Base-by-base conservation (phyloP, 2,888 invertebrate species). In the Drosophila rubida region DNA sequence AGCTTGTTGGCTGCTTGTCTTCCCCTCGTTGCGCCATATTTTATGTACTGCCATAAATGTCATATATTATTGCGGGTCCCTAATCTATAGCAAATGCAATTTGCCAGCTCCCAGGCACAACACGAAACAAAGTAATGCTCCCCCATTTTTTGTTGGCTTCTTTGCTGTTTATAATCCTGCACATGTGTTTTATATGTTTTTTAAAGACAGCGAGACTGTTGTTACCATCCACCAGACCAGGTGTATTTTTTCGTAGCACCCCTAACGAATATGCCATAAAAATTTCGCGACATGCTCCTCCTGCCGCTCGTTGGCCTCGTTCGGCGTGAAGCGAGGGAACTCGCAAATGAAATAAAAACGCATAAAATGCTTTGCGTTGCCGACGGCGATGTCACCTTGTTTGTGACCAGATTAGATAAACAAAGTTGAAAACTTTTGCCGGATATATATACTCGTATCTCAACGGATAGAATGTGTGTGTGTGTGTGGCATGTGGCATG, bases 71-170 rank as follows among this genome's bases (percentile, higher is more conserved):
- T 72, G 65, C 50, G 59, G 30, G 46, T 22, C 62, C 64, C 69
- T 81, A 87, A 84, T 87, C 72, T 81, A 80, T 78, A 68, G 68
- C 60, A 78, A 82, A 82, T 81, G 81, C 79, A 85, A 82, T 87
- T 82, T 87, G 62, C 72, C 53, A 63, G 78, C 62, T 80, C 25
- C 61, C 59, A 50, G 53, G 53, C 61, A 54, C 39, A 39, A 16
- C 32, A 13, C 46, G 61, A 63, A 55, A 53, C 65, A 78, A 78
- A 70, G 68, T 68, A 75, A 78, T 76, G 61, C 30, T 65, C 60
- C 69, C 55, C 60, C 54, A 37, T 42, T 62, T 69, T 57, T 41
- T 49, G 32, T 53, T 22, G 11, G 32, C 37, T 30, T 49, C 44
- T 11, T 19, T 49, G 41, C 30, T 46, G 42, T 46, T 71, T 80